Conservation (phyloP, 2,113 vertebrate genomes). For the Spea bombifrons region DNA sequence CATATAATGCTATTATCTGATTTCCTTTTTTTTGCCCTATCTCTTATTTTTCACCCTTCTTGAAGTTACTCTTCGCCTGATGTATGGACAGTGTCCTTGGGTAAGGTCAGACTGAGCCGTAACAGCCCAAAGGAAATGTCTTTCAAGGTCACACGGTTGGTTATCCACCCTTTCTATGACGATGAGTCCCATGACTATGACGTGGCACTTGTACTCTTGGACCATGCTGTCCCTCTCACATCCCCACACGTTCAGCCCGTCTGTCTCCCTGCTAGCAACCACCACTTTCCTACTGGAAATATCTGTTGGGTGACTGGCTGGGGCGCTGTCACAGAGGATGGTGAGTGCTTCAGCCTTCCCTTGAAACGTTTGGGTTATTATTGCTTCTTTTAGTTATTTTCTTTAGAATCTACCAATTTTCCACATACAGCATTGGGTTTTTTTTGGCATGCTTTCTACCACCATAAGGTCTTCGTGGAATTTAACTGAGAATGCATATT, state of each 20-base stretch:
- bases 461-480: no score
- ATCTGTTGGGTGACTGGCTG: constrained; percentile 93
- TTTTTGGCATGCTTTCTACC: not conserved
- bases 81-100: constrained; percentile 83
- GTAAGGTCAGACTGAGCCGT: constrained; percentile 73
- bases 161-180: constrained; percentile 85
- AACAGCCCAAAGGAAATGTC: constrained; percentile 75
- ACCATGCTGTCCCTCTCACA: constrained; percentile 68
- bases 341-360: constrained; percentile 59
- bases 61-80: constrained; percentile 73
- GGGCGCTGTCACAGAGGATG: constrained; percentile 78
- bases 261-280: constrained; percentile 81
- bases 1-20: no score
- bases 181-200: constrained; percentile 86
- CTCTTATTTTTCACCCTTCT: not conserved
- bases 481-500: no score
- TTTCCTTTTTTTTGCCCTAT: no score
- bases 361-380: no score
- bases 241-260: constrained; percentile 69
- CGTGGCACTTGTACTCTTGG: constrained; percentile 82
- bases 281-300: constrained; percentile 78
- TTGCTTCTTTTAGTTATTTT: no score
- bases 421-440: not conserved
- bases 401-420: no score
- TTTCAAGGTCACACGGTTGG: constrained; percentile 74